Evolutionary conservation across 2,888 invertebrate genomes (phyloP), one percentile per base, ranked within the genome.

Genomic region (Galerucella calmariensis): DNA sequence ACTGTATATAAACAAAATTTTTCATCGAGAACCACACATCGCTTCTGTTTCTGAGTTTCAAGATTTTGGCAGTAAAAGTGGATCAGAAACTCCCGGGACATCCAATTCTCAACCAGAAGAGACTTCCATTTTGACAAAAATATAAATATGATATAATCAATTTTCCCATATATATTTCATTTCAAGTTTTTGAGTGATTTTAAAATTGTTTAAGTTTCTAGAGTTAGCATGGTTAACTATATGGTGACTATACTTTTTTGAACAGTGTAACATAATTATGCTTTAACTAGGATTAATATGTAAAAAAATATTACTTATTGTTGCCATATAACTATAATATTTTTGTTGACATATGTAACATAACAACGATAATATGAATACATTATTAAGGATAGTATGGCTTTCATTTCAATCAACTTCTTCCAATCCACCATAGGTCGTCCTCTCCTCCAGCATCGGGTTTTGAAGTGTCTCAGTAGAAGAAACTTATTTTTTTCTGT

Each of bases 331-430:
- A 78, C 67, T 75, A 76, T 73, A 74, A 67, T 77, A 79, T 75
- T 79, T 78, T 77, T 81, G 81, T 80, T 80, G 81, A 77, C 65
- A 74, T 77, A 76, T 81, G 81, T 82, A 82, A 79, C 75, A 79
- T 79, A 75, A 79, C 79, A 79, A 77, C 79, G 79, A 79, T 76
- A 70, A 75, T 76, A 77, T 46, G 53, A 75, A 74, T 77, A 79
- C 77, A 79, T 48, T 70, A 67, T 73, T 61, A 69, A 72, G 27
- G 67, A 68, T 41, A 56, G 24, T 24, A 24, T 48, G 16, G 48
- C 41, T 62, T 67, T 74, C 41, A 66, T 51, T 68, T 69, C 10
- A 9, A 41, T 48, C 9, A 46, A 1, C 24, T 27, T 53, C 11
- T 0, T n/a, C 44, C 41, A 41, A 44, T 24, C 11, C 3, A 27